Evolutionary conservation across 2,113 vertebrate species (phyloP).

Genomic region (human (Homo sapiens)): DNA sequence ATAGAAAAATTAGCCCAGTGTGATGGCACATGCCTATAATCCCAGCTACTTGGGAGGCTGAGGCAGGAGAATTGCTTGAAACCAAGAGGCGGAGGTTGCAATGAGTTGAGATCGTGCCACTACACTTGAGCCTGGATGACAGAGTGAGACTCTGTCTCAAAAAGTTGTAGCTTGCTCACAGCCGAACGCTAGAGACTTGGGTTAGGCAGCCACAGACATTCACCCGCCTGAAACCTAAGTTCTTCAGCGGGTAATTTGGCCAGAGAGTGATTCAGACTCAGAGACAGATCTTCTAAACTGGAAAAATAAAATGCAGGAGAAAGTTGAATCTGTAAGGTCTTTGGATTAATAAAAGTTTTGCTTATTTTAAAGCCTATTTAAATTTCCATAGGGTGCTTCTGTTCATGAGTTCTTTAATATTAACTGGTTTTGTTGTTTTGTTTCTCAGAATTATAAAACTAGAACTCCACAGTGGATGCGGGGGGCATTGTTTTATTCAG

Average conservation of each 20-base stretch:
- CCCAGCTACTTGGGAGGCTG: too few relatives aligned
- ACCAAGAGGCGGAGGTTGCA: too few relatives aligned
- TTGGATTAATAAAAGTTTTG: slow-evolving; percentile 57
- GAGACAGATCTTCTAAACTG: neutral
- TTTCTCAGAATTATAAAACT: slow-evolving; percentile 38
- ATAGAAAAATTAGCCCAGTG: too few relatives aligned
- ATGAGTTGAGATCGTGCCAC: too few relatives aligned
- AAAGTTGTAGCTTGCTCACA: neutral
- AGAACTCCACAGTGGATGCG: neutral
- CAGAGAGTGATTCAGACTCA: neutral
- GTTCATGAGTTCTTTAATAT: neutral
- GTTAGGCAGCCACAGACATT: neutral
- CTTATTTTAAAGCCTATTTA: slow-evolving; percentile 73
- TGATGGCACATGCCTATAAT: too few relatives aligned
- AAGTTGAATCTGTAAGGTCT: neutral
- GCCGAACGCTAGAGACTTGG: neutral
- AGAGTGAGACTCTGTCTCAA: too few relatives aligned
- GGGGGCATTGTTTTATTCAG: neutral
- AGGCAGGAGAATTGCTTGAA: too few relatives aligned
- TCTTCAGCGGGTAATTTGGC: neutral
- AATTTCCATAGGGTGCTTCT: slow-evolving; percentile 54
- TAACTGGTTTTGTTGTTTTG: neutral
- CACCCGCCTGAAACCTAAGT: neutral
- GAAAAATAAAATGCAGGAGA: neutral
- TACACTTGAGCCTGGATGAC: too few relatives aligned